Base-by-base conservation (phyloP, 2,888 invertebrate species). In the Pristionchus entomophagus region DNA sequence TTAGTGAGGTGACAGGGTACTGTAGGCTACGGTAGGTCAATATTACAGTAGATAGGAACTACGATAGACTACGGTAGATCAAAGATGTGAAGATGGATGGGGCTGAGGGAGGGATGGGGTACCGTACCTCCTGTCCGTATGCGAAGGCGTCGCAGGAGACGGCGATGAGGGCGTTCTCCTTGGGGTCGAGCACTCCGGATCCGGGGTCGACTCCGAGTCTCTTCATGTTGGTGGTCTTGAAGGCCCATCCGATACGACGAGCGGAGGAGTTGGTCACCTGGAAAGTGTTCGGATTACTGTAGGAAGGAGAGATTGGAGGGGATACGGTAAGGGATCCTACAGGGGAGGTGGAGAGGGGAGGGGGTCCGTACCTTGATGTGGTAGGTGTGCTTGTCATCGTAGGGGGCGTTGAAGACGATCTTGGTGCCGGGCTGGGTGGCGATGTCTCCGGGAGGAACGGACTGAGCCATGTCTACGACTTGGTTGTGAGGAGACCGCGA, bases 141-240 rank as follows among this genome's bases (percentile, higher is more conserved):
- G 89, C 89, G 90, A 92, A 92, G 32, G 92, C 87, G 83, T 91
- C 92, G 88, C 92, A 91, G 29, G 90, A 90, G 87, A 92, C 90
- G 85, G 90, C 90, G 86, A 91, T 87, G 83, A 90, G 87, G 78
- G 88, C 88, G 80, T 87, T 86, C 86, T 92, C 91, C 90, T 91
- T 90, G 84, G 92, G 90, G 88, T 92, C 92, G 87, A 91, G 90
- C 26, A 92, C 92, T 85, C 92, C 92, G 80, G 89, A 89, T 82
- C 89, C 89, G 65, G 91, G 91, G 86, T 92, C 92, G 51, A 90
- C 89, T 69, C 88, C 89, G 82, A 92, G 89, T 84, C 92, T 88
- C 88, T 89, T 89, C 90, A 91, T 89, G 88, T 91, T 91, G 88
- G 90, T 91, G 56, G 91, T 91, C 90, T 91, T 92, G 89, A 91